Base-by-base conservation (phyloP, 2,888 invertebrate genomes). In the Microctonus aethiopoides region DNA sequence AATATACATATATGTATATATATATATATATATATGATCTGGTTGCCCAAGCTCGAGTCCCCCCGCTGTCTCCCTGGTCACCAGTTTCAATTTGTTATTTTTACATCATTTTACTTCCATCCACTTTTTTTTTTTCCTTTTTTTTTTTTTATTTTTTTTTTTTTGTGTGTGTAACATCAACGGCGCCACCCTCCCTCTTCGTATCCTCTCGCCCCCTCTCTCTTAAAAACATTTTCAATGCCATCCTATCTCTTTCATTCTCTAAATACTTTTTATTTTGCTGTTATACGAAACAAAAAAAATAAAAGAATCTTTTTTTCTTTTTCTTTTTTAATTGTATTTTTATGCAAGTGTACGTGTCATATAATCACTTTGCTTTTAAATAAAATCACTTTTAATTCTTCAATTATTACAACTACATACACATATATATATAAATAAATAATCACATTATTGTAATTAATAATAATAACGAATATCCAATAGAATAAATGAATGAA, bases 1-100 rank as follows among this genome's bases (percentile, higher is more conserved):
- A n/a, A n/a, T n/a, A n/a, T n/a, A n/a, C n/a, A n/a, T n/a, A n/a
- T n/a, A n/a, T n/a, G n/a, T n/a, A n/a, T n/a, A n/a, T 41, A 2
- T 41, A 11, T n/a, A n/a, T n/a, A n/a, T 41, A 2, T 41, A 11
- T 11, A 4, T 20, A 5, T 20, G 9, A 6, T 52, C 52, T 52
- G 16, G 7, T 16, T 16, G 7, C 72, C 65, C 72, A 73, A 64
- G 32, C 63, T 72, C 66, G 63, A 39, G 29, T n/a, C 56, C 32
- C 61, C 73, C 63, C 71, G 68, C 67, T 63, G 59, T 39, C 67
- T 77, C 76, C 77, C 77, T 73, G 76, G 77, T 79, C 79, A 77
- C 79, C 80, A 78, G 80, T 83, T 83, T 83, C 81, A 83, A 84
- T 83, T 83, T 80, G 79, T 83, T 84, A 81, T 79, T 83, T 81